phyloP scores from a whole-genome alignment of 1,140 invertebrate species.

The Palaemon carinicauda region DNA sequence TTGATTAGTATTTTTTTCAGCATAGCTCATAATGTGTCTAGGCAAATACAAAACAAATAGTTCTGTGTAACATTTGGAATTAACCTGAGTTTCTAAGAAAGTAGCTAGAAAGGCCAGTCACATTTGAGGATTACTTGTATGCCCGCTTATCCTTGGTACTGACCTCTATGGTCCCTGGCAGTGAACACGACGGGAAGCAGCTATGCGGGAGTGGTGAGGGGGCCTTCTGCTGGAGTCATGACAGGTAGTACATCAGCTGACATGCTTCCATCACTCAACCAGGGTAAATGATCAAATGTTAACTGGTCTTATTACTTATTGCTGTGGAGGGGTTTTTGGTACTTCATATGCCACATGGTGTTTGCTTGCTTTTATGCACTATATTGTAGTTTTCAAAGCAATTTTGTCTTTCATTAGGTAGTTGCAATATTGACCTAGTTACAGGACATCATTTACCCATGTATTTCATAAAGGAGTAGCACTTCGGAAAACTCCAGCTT shows the following conservation, averaged over 20 bases:
- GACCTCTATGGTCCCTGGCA: constrained; percentile 50
- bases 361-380: constrained; percentile 10
- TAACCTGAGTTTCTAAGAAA: background rate
- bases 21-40: background rate
- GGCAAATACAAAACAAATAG: background rate
- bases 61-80: background rate
- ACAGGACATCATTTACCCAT: too few relatives aligned
- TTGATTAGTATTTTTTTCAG: too few relatives aligned
- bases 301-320: background rate
- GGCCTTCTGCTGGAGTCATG: constrained; percentile 74
- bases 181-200: constrained; percentile 63
- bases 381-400: background rate
- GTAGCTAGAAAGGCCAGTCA: background rate
- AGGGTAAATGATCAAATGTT: constrained; percentile 25
- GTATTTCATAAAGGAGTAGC: too few relatives aligned
- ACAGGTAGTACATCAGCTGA: constrained; percentile 72
- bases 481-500: too few relatives aligned
- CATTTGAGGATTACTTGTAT: too few relatives aligned
- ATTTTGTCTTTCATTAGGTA: too few relatives aligned
- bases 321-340: background rate
- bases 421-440: too few relatives aligned
- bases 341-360: background rate
- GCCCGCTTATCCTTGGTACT: background rate
- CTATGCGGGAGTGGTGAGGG: constrained; percentile 80
- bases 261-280: constrained; percentile 16